Base-by-base conservation (phyloP, 2,888 invertebrate genomes). In the Scaptomyza cyrtandrae region DNA sequence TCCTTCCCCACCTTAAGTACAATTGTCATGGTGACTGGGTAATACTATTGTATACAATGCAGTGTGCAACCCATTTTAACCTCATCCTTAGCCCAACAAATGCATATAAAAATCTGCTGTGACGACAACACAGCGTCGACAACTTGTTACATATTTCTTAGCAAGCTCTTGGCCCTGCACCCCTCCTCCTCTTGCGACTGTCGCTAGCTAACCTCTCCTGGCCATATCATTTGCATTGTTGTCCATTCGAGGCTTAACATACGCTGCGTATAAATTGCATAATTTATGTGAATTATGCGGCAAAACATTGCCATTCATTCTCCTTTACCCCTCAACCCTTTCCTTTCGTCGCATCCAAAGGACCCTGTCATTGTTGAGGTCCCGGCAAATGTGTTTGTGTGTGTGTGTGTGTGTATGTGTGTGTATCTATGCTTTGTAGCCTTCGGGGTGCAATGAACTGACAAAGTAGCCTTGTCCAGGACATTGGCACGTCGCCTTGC, bases 281-380 rank as follows among this genome's bases (percentile, higher is more conserved):
- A 88, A 89, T 87, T 87, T 85, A 88, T 89, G 89, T 85, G 88
- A 89, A 89, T 89, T 86, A 89, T 86, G 86, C 82, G 80, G 82
- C 84, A 85, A 85, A 85, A 76, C 84, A 78, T 53, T 69, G 84
- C 16, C 53, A 31, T 63, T 35, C 16, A 41, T 41, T 41, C 9
- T 39, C 6, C 39, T 14, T 9, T 39, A 9, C 39, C 39, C 39
- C 39, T 16, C 6, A n/a, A 14, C 45, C n/a, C 61, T 13, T 35
- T 14, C 24, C 35, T 6, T n/a, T 37, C 31, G 41, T 46, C 52
- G 39, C 44, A 67, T 48, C 50, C 39, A 39, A 19, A 16, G 60
- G 46, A 55, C 60, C 45, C 60, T 58, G 66, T 69, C 65, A 65
- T 57, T 65, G 73, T 62, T 54, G 64, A 56, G 56, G 43, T 60